Base-by-base conservation (phyloP, 2,113 vertebrate species). In the Galbula dea region DNA sequence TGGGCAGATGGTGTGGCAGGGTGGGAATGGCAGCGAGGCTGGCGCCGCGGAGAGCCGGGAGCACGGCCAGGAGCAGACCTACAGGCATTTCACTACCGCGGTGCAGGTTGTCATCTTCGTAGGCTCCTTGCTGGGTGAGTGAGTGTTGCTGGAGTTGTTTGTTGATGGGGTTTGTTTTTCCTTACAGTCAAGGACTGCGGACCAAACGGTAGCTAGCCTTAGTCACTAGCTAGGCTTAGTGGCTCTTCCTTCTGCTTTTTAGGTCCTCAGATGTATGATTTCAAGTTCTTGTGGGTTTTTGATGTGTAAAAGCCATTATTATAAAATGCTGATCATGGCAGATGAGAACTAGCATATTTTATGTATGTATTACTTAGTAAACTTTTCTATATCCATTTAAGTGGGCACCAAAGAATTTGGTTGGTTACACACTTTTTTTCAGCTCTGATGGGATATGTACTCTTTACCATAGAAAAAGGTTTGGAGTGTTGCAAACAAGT, bases 111-210 rank as follows among this genome's bases (percentile, higher is more conserved):
- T 99, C 97, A 98, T 99, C 97, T 98, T 99, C 78, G 52, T 99
- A 7, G 98, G 98, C 43, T 99, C 99, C 14, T 95, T 99, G 66
- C 96, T 99, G 81, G 98, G 99, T 99, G 92, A 98, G 99, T 87
- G 65, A 22, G 43, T 19, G n/a, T 20, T 27, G 52, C 55, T n/a
- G 79, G 65, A 75, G 66, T 30, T 21, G 9, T 34, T 16, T 8
- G 9, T 29, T 20, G 24, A 1, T 45, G 52, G 9, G 30, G 4
- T 39, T 75, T 83, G 23, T 59, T 73, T 36, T 8, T 69, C 32
- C 19, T 37, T 45, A 8, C 0, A 3, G 48, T 36, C n/a, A 32
- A 20, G 19, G 17, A 21, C n/a, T 43, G 69, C 61, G 23, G 46
- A 15, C 21, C 37, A 10, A 26, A n/a, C 1, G 14, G 45, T 55